Base-by-base conservation (phyloP, 2,888 invertebrate species). In the Drosophila pseudotakahashii region DNA sequence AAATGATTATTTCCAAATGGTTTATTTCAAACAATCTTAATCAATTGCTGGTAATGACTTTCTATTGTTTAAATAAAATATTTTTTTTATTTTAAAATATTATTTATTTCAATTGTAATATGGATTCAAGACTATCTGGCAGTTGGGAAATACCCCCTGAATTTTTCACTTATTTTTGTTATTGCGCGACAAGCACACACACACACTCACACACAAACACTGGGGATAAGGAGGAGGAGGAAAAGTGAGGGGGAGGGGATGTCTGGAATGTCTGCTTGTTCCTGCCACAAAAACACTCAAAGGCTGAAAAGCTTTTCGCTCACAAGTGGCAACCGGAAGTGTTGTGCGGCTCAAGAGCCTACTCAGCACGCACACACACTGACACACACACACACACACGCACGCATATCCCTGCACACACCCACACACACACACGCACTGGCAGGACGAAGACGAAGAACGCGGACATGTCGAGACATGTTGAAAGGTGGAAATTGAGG, bases 401-500 rank as follows among this genome's bases (percentile, higher is more conserved):
- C 47, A 16, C 39, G 34, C 14, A 26, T 23, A 19, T 23, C 19
- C 19, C 7, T 2, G 13, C 19, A 19, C 42, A 42, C 39, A 26
- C 39, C n/a, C n/a, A 23, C 19, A 41, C 52, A 50, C 44, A 37
- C 70, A 50, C 60, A 44, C 39, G 10, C 30, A 16, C 23, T 2
- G 19, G 16, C n/a, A 37, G 19, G 37, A 69, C 14, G 36, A 48
- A 32, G 57, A 37, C 16, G 44, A 30, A 32, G 53, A 13, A 50
- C 55, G 45, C 57, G 63, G 74, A 85, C 76, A 77, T 71, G 64
- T 66, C 84, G 47, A 85, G 81, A 86, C 81, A 88, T 88, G 84
- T 86, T 88, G 83, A 88, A 83, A 84, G 87, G 70, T 84, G 83
- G 83, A 88, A 86, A 84, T 88, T 77, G 84, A 81, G 77, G 87